These are phyloP conservation scores for Toxostoma redivivum DNA, from an alignment of 2,113 vertebrate genomes.

Conservation along the genomic window DNA sequence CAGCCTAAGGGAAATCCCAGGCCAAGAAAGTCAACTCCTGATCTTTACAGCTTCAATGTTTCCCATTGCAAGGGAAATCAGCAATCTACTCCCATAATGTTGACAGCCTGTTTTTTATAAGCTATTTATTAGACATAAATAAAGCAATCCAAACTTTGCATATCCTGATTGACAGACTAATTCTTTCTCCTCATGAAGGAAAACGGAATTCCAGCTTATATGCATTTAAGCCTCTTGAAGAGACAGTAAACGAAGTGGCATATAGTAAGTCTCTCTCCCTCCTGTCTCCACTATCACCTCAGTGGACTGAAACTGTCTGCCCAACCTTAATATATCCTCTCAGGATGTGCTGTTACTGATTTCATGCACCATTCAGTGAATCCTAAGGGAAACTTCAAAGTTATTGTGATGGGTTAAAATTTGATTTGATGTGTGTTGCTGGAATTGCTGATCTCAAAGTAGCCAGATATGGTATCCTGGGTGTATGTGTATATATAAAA, in stretches of 20 bases:
- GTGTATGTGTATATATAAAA: not conserved
- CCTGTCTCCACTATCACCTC: not conserved
- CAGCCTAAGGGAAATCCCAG: not conserved
- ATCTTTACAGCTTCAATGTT: not conserved
- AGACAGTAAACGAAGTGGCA: not conserved
- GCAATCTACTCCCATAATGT: not conserved
- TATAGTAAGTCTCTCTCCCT: not conserved
- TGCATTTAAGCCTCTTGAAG: not conserved
- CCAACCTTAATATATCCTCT: not conserved
- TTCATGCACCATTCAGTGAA: not conserved
- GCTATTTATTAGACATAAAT: not conserved
- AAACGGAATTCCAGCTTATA: not conserved
- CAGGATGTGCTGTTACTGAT: not conserved
- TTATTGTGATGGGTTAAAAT: not conserved
- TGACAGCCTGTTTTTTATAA: not conserved
- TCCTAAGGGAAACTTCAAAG: not conserved
- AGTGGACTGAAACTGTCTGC: not conserved
- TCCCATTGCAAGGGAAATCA: not conserved
- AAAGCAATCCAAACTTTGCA: not conserved
- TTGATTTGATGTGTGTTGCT: not conserved
- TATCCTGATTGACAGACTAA: not conserved
- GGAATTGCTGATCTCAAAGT: not conserved
- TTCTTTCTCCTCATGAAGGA: not conserved
- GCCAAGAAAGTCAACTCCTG: not conserved
- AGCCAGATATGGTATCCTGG: not conserved